phyloP scores from a whole-genome alignment of 2,888 invertebrate genomes.

The Ochropleura leucogaster region DNA sequence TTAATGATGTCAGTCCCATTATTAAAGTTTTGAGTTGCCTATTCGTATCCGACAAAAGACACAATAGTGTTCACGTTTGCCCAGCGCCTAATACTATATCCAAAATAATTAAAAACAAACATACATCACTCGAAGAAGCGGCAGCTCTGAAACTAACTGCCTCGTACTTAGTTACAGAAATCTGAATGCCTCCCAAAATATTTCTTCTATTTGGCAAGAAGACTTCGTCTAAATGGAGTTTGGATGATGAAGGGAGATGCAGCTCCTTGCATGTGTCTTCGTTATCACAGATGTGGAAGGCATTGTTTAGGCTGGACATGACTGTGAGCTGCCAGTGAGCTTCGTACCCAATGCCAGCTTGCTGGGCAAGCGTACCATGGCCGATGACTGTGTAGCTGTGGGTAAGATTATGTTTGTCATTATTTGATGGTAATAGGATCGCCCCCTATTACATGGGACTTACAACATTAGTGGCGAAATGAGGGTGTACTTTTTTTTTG shows the following conservation, averaged over 20 bases:
- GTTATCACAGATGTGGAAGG: slow-evolving; percentile 84
- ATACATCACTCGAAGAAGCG: slow-evolving; percentile 79
- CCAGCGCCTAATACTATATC: background rate
- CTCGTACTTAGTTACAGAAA: slow-evolving; percentile 78
- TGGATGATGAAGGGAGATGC: slow-evolving; percentile 71
- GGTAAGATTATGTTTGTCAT: background rate
- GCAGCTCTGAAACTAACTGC: slow-evolving; percentile 80
- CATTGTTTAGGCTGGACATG: slow-evolving; percentile 72
- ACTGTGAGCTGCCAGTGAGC: slow-evolving; percentile 83
- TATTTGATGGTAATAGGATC: too few relatives aligned
- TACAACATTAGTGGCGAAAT: too few relatives aligned
- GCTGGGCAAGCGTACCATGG: slow-evolving; percentile 74
- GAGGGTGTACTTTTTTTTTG: too few relatives aligned
- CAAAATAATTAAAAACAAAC: background rate
- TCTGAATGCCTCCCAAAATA: slow-evolving; percentile 82
- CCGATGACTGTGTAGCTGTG: slow-evolving; percentile 83
- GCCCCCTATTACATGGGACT: too few relatives aligned
- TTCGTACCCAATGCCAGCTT: slow-evolving; percentile 68
- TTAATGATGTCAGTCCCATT: too few relatives aligned
- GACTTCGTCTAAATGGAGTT: slow-evolving; percentile 82
- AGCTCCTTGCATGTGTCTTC: slow-evolving; percentile 74
- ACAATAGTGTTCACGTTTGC: too few relatives aligned
- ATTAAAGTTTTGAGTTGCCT: too few relatives aligned
- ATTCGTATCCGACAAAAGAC: too few relatives aligned
- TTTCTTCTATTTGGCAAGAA: slow-evolving; percentile 84